Conservation (phyloP, 30 jellyfish, hydroid and myxozoan genomes). For the Clytia hemisphaerica region DNA sequence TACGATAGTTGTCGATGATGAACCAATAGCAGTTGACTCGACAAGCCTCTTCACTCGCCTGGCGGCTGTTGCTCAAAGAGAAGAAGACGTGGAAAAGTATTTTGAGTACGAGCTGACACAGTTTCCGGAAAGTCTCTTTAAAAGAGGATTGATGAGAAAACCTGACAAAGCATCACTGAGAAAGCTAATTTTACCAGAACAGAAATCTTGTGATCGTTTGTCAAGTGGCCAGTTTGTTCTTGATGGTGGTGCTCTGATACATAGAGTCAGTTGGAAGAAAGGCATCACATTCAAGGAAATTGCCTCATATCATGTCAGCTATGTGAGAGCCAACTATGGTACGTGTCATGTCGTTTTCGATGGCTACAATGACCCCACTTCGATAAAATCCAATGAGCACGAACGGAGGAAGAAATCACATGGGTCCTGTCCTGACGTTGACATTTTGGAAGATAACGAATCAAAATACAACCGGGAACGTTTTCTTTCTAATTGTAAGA, state of each 20-base stretch:
- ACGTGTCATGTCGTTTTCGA: conserved; percentile 21
- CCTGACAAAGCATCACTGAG: conserved; percentile 33
- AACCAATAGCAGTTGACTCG: conserved; percentile 14
- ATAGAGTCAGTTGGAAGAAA: conserved; percentile 30
- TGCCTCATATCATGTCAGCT: conserved; percentile 3
- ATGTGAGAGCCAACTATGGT: conserved; percentile 21
- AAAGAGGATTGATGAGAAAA: conserved; percentile 40
- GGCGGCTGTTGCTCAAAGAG: conserved; percentile 36
- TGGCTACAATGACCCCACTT: conserved; percentile 29
- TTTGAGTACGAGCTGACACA: conserved; percentile 42
- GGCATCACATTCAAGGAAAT: too few relatives aligned
- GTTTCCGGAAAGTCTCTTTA: conserved; percentile 14
- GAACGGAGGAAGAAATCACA: conserved; percentile 15
- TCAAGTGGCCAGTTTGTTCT: too few relatives aligned
- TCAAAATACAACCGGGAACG: conserved; percentile 14
- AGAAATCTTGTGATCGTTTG: conserved; percentile 2
- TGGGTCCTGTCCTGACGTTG: conserved; percentile 41
- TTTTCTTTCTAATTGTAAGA: conserved; percentile 25
- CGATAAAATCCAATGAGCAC: conserved; percentile 36
- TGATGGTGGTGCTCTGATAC: conserved; percentile 54
- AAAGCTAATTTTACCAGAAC: conserved; percentile 3
- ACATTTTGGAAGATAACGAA: conserved; percentile 19
- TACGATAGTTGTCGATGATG: conserved; percentile 22
- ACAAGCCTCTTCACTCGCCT: conserved; percentile 35
- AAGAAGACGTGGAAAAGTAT: conserved; percentile 19